phyloP scores from a whole-genome alignment of 1,140 invertebrate genomes.

The Trachymyrmex septentrionalis region DNA sequence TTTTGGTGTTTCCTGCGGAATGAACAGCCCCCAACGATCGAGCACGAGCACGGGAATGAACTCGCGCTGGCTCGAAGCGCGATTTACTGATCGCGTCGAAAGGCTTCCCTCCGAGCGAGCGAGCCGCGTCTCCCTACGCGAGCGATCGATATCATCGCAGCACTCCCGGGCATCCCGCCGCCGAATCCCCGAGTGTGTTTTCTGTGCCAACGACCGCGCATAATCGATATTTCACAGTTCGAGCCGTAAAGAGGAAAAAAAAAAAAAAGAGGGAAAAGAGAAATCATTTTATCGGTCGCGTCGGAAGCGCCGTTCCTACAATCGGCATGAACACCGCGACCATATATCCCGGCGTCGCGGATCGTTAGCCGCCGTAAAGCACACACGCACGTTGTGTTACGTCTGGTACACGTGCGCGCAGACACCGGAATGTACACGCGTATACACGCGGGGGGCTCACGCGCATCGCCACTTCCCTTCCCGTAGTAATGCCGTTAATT shows the following conservation, averaged over 20 bases:
- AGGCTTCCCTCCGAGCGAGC: conserved; percentile 5
- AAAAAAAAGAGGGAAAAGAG: neutral
- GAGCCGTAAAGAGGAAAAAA: neutral
- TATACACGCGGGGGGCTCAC: neutral
- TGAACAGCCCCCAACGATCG: neutral
- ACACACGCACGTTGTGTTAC: conserved; percentile 25
- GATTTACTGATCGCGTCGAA: conserved; percentile 28
- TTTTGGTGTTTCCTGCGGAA: neutral
- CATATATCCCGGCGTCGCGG: conserved; percentile 48
- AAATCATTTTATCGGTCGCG: conserved; percentile 50
- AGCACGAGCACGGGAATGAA: neutral
- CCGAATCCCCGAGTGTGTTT: conserved; percentile 54
- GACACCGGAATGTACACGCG: neutral
- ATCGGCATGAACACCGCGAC: conserved; percentile 41
- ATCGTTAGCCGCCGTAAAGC: conserved; percentile 48
- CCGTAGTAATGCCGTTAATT: conserved; percentile 62
- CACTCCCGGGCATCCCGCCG: conserved; percentile 45
- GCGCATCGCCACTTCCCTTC: conserved; percentile 46
- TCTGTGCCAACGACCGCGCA: conserved; percentile 57
- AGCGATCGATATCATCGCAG: conserved; percentile 54
- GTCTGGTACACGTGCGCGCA: neutral
- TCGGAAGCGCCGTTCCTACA: conserved; percentile 54
- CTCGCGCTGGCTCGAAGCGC: neutral
- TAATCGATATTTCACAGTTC: conserved; percentile 55
- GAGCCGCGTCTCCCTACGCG: conserved; percentile 7